Base-by-base conservation (phyloP, 2,797 vertebrate species). In the Falco rusticolus region DNA sequence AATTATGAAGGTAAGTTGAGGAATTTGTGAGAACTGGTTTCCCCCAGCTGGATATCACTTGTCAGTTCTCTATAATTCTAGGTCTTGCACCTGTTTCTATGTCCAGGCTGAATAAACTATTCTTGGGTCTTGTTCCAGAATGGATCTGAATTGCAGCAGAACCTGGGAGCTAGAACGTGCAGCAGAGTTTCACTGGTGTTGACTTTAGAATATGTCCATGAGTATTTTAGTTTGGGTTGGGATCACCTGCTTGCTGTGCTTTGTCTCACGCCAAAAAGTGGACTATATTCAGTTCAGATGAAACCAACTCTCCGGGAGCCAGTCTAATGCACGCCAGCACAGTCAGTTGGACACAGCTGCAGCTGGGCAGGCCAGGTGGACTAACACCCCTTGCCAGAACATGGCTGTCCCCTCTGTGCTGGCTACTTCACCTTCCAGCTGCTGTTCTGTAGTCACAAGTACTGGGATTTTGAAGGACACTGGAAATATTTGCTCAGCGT, bases 101-200 rank as follows among this genome's bases (percentile, higher is more conserved):
- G 11, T 37, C 25, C 39, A 64, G 28, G 7, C 41, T 45, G 5
- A 72, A 31, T 24, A 76, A 86, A 39, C 4, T 28, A 1, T 26
- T 0, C 0, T 6, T 50, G 13, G 37, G 2, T 47, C 12, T 56
- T 65, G 17, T 66, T 31, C 26, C 43, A 57, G 20, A 21, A 9
- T 5, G 26, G 17, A 39, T 63, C 37, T 80, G n/a, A 29, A 33
- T 41, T 56, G 28, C n/a, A 69, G 37, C n/a, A 93, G 65, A 72
- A 28, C 7, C 29, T 48, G 16, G 13, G 19, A 70, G 29, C 11
- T 25, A 57, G 51, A 61, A 57, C 2, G 6, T 47, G 25, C 28
- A 59, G 70, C 43, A 50, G 26, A 5, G 9, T 83, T 80, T 92
- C 56, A 33, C 10, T 43, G 18, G 5, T 29, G 5, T 21, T 70